phyloP scores from a whole-genome alignment of 2,797 vertebrate species.

The Pseudochromis fuscus region DNA sequence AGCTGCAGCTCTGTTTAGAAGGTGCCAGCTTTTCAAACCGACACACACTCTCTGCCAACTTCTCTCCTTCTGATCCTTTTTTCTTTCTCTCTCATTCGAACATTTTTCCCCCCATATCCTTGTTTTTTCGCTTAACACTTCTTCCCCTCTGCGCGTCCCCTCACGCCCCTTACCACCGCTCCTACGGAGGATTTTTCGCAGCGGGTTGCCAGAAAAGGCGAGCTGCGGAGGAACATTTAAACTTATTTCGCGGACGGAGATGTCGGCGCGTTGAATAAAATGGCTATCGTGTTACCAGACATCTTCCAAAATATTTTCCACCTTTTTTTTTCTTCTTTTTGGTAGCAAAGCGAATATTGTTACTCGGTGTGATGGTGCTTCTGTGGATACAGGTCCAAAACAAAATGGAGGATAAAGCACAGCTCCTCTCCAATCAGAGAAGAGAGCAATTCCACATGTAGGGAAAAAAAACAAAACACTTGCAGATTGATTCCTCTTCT shows the following conservation, averaged over 20 bases:
- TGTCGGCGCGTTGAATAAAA: slow-evolving; percentile 33
- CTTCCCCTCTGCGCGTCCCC: slow-evolving; percentile 57
- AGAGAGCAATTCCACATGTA: slow-evolving; percentile 52
- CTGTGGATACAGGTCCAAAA: slow-evolving; percentile 76
- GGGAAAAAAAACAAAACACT: not conserved
- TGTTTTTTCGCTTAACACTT: slow-evolving; percentile 71
- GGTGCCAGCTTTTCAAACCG: slow-evolving; percentile 88
- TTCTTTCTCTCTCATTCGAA: slow-evolving; percentile 77
- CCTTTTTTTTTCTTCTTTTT: slow-evolving; percentile 24
- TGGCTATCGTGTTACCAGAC: slow-evolving; percentile 53
- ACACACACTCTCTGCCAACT: slow-evolving; percentile 83
- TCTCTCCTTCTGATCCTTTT: slow-evolving; percentile 79
- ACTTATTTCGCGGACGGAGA: slow-evolving; percentile 33
- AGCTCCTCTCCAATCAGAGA: slow-evolving; percentile 68
- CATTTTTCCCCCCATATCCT: slow-evolving; percentile 66
- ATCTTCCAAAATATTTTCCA: slow-evolving; percentile 56
- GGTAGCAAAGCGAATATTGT: slow-evolving; percentile 49
- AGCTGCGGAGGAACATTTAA: slow-evolving; percentile 20
- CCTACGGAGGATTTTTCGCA: slow-evolving; percentile 41
- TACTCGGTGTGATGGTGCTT: slow-evolving; percentile 63
- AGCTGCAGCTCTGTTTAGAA: slow-evolving; percentile 80
- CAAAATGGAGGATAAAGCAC: slow-evolving; percentile 82
- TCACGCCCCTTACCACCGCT: slow-evolving; percentile 47
- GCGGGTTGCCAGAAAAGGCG: slow-evolving; percentile 23
- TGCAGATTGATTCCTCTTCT: slow-evolving; percentile 24